Conservation (phyloP, 2,888 invertebrate genomes). For the Dolichomitus sp. region DNA sequence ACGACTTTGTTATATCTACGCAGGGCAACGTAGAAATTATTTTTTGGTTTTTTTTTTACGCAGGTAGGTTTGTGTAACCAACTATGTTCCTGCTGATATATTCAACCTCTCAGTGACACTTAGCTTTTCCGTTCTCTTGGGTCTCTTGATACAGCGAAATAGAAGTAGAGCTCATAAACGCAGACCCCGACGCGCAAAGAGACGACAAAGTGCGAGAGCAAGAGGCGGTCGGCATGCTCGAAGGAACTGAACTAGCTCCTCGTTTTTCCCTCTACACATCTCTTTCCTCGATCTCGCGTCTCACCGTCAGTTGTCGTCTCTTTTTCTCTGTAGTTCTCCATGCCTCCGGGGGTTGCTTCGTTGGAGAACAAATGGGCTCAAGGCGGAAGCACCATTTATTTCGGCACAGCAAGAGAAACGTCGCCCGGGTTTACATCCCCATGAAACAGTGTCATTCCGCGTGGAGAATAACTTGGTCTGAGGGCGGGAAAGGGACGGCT, state of each 20-base stretch:
- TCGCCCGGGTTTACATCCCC: constrained; percentile 74
- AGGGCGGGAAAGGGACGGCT: constrained; percentile 38
- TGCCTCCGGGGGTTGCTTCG: constrained; percentile 56
- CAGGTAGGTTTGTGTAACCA: neutral
- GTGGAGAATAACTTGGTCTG: constrained; percentile 64
- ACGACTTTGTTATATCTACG: no score
- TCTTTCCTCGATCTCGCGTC: constrained; percentile 29
- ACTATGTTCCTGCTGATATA: neutral
- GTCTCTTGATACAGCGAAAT: constrained; percentile 2
- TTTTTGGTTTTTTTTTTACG: constrained; percentile 7
- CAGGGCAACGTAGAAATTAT: no score
- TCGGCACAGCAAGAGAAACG: constrained; percentile 70
- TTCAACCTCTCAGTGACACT: neutral
- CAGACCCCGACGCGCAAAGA: neutral
- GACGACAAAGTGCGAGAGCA: constrained; percentile 1
- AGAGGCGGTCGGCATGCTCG: constrained; percentile 1
- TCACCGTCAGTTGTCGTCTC: constrained; percentile 26
- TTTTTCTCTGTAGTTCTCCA: constrained; percentile 24
- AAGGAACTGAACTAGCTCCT: constrained; percentile 15
- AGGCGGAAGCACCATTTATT: constrained; percentile 74
- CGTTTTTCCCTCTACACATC: constrained; percentile 9
- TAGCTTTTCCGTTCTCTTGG: constrained; percentile 17
- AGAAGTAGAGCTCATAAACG: constrained; percentile 37
- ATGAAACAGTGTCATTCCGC: constrained; percentile 72
- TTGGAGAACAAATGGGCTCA: constrained; percentile 72